Evolutionary conservation across 1,140 invertebrate genomes (phyloP).

Genomic region (Oryzaephilus surinamensis): DNA sequence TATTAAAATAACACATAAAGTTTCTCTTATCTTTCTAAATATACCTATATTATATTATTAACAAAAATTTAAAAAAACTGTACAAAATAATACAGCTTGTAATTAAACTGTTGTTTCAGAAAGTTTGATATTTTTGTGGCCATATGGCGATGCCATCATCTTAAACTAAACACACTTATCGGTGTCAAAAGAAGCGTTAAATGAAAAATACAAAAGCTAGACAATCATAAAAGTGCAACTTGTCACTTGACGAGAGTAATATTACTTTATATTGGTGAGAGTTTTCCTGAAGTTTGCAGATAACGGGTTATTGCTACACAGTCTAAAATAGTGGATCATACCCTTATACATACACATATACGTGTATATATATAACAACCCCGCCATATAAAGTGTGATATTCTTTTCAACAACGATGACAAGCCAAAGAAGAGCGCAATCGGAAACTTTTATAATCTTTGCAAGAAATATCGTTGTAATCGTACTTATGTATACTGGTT

Average conservation of each 20-base stretch:
- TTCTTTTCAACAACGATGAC: too few species aligned
- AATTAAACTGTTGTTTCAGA: too few species aligned
- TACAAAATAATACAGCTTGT: too few species aligned
- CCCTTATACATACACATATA: too few species aligned
- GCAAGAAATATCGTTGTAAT: slow-evolving; percentile 8
- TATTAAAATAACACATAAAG: too few species aligned
- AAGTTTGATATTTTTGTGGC: too few species aligned
- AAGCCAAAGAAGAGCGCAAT: too few species aligned
- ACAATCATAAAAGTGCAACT: slow-evolving; percentile 13
- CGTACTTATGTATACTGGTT: too few species aligned
- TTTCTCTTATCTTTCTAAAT: too few species aligned
- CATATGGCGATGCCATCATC: slow-evolving; percentile 8
- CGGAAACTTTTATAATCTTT: slow-evolving; percentile 11
- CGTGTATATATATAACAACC: slow-evolving; percentile 8
- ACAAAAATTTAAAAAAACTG: too few species aligned
- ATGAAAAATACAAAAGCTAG: slow-evolving; percentile 11
- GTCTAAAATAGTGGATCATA: slow-evolving; percentile 6
- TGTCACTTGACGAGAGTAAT: slow-evolving; percentile 13
- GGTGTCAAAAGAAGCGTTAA: slow-evolving; percentile 1
- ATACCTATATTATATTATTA: too few species aligned
- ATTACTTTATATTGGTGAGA: slow-evolving; percentile 16
- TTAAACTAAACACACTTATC: not conserved
- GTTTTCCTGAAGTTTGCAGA: slow-evolving; percentile 13
- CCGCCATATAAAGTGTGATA: too few species aligned
- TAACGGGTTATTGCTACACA: slow-evolving; percentile 15